Evolutionary conservation across 1,140 invertebrate genomes (phyloP).

Genomic region (Trichoplusia ni): DNA sequence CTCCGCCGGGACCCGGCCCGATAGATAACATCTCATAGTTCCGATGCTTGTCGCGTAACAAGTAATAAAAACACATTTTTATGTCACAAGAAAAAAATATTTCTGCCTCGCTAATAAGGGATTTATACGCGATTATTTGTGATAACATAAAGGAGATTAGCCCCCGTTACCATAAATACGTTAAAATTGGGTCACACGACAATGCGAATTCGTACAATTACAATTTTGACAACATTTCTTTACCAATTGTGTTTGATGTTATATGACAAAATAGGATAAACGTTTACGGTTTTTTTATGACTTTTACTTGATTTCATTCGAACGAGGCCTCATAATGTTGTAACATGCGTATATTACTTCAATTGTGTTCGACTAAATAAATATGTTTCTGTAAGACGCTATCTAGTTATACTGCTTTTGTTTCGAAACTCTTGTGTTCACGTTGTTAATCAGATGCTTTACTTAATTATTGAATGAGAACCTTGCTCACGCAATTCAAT

Average conservation of each 20-base stretch:
- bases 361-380: too few species aligned
- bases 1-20: slow-evolving; percentile 35
- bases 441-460: slow-evolving; percentile 11
- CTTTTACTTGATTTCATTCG: neutral
- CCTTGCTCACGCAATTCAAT: slow-evolving; percentile 6
- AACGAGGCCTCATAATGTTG: neutral
- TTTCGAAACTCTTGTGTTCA: neutral
- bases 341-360: neutral
- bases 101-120: slow-evolving; percentile 53
- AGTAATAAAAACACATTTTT: slow-evolving; percentile 68
- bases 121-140: slow-evolving; percentile 67
- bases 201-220: neutral
- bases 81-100: slow-evolving; percentile 60
- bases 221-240: slow-evolving; percentile 11
- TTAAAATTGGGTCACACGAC: slow-evolving; percentile 33
- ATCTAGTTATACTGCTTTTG: slow-evolving; percentile 2
- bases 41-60: slow-evolving; percentile 51
- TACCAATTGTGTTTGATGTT: slow-evolving; percentile 13
- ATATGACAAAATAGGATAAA: slow-evolving; percentile 1
- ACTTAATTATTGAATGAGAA: slow-evolving; percentile 19
- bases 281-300: neutral
- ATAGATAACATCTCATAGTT: slow-evolving; percentile 74
- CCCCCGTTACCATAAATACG: slow-evolving; percentile 45
- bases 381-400: neutral
- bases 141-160: slow-evolving; percentile 69